These are phyloP conservation scores for Hyles lineata DNA, from an alignment of 2,888 invertebrate species.

Conservation along the genomic window DNA sequence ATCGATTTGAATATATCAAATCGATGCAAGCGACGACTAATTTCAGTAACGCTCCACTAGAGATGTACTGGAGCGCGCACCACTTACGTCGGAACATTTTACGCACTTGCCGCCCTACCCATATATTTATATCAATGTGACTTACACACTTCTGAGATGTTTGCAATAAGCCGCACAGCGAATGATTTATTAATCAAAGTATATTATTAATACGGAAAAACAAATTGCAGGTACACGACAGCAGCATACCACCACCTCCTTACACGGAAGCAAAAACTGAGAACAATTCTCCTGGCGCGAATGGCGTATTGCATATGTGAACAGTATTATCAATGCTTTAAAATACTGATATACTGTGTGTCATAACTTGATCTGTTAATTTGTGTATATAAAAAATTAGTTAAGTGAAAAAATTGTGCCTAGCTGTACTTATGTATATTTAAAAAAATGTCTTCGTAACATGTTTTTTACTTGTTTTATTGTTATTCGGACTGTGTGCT, in stretches of 20 bases:
- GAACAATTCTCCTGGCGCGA: slow-evolving; percentile 48
- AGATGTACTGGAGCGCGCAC: too few species aligned
- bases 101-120: too few species aligned
- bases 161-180: too few species aligned
- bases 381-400: slow-evolving; percentile 4
- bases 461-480: too few species aligned
- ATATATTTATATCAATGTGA: too few species aligned
- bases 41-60: too few species aligned
- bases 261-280: slow-evolving; percentile 65
- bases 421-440: background rate
- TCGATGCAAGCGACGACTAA: too few species aligned
- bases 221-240: slow-evolving; percentile 69
- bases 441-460: background rate
- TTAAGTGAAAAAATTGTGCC: background rate
- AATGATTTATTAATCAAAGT: background rate
- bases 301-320: slow-evolving; percentile 51
- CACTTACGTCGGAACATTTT: too few species aligned
- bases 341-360: background rate
- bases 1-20: too few species aligned
- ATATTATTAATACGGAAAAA: background rate
- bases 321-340: background rate
- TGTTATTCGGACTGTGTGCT: too few species aligned
- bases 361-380: slow-evolving; percentile 22
- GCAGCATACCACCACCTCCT: slow-evolving; percentile 72
- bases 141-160: too few species aligned